Percentiles rank a stretch among this genome's conserved stretches.
These are phyloP conservation scores for Xyrichtys novacula DNA, from an alignment of 2,797 vertebrate species.

Conservation along the genomic window DNA sequence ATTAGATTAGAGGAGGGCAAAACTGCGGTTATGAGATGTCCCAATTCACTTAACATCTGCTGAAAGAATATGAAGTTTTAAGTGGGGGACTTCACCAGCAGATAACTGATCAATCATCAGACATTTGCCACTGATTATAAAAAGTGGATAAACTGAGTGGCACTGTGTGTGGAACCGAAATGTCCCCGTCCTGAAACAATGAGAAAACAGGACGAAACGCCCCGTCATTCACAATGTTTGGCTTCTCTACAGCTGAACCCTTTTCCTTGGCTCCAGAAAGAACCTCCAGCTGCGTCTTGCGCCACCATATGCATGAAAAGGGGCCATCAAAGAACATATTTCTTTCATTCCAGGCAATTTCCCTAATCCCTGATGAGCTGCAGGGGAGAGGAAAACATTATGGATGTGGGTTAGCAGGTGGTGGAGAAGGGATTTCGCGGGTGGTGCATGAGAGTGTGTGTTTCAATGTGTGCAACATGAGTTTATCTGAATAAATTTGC, in stretches of 20 bases:
- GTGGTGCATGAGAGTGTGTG: slow-evolving; percentile 44
- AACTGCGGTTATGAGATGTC: slow-evolving; percentile 54
- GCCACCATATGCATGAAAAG: slow-evolving; percentile 85
- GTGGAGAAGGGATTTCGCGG: slow-evolving; percentile 69
- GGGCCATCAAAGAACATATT: slow-evolving; percentile 87
- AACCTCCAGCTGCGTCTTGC: slow-evolving; percentile 83
- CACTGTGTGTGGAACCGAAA: slow-evolving; percentile 25
- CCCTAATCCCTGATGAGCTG: slow-evolving; percentile 87
- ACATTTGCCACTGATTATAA: slow-evolving; percentile 18
- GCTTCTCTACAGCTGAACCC: slow-evolving; percentile 64
- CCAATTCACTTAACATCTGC: slow-evolving; percentile 69
- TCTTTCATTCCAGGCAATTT: slow-evolving; percentile 88
- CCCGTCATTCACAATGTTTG: slow-evolving; percentile 33
- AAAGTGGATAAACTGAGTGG: slow-evolving; percentile 27
- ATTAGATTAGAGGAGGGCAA: slow-evolving; percentile 59
- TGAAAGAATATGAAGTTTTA: slow-evolving; percentile 37
- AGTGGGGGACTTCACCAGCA: slow-evolving; percentile 23
- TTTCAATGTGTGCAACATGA: slow-evolving; percentile 44
- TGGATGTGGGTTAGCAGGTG: slow-evolving; percentile 84
- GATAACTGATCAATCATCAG: slow-evolving; percentile 36
- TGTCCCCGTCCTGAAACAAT: slow-evolving; percentile 34
- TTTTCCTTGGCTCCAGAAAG: slow-evolving; percentile 70
- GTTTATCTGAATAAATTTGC: slow-evolving; percentile 70
- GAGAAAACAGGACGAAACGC: slow-evolving; percentile 33
- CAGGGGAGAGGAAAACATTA: slow-evolving; percentile 83